Evolutionary conservation across 2,888 invertebrate species (phyloP).

Genomic region (Bimastos eiseni): DNA sequence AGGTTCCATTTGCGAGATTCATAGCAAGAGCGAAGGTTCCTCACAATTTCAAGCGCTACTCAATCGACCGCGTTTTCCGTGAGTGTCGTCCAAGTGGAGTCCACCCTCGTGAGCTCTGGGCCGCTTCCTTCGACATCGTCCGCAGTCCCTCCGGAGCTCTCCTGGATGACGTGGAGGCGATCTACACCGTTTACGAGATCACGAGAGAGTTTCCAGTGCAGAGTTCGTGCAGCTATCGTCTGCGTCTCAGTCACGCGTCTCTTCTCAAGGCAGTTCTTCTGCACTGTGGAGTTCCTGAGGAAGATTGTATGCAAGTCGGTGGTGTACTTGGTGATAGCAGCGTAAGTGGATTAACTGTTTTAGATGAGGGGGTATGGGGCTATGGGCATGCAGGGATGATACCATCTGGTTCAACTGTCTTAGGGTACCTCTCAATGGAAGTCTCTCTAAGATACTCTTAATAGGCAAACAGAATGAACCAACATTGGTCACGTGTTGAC

Average conservation of each 20-base stretch:
- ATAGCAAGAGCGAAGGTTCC: constrained; percentile 66
- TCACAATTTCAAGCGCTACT: constrained; percentile 76
- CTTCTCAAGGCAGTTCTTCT: constrained; percentile 72
- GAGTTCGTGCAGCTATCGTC: constrained; percentile 53
- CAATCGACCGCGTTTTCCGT: constrained; percentile 82
- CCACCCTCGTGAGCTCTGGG: constrained; percentile 84
- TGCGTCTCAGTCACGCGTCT: constrained; percentile 56
- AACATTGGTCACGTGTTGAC: too few species aligned
- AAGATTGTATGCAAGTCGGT: constrained; percentile 57
- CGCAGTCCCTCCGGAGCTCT: constrained; percentile 70
- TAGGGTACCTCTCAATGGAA: too few species aligned
- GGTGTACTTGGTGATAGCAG: constrained; percentile 51
- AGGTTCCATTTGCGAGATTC: constrained; percentile 77
- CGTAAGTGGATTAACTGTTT: constrained; percentile 30
- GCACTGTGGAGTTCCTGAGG: constrained; percentile 77
- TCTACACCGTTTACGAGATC: constrained; percentile 74
- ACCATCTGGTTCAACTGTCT: too few species aligned
- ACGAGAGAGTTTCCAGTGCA: constrained; percentile 72
- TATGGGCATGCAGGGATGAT: too few species aligned
- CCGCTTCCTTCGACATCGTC: constrained; percentile 91
- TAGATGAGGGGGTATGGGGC: too few species aligned
- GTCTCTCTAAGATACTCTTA: too few species aligned
- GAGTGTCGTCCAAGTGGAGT: constrained; percentile 74
- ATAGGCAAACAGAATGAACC: too few species aligned
- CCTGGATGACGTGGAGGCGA: constrained; percentile 82